Evolutionary conservation across 2,888 invertebrate genomes (phyloP), one percentile per base, ranked within the genome.

Genomic region (Philaethria dido): DNA sequence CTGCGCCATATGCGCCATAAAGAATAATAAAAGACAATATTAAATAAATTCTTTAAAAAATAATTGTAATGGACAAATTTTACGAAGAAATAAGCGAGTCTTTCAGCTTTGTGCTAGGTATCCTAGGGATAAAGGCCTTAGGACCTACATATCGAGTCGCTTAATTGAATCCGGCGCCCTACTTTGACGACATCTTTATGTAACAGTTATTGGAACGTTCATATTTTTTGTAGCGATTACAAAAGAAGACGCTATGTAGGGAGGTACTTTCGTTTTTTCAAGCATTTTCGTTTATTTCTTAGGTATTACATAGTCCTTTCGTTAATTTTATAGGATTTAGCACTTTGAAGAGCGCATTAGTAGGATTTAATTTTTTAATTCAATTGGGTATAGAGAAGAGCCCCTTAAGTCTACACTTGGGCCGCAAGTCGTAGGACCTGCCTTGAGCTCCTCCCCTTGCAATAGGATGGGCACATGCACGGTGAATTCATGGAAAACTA

Each of bases 81-180:
- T 36, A 29, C 33, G 20, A 29, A 25, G 62, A 61, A 62, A 62
- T 69, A 66, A 63, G 44, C 45, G n/a, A 69, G 52, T 60, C 20
- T 44, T 54, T 42, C 62, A 50, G 48, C 22, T 47, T 52, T 42
- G 54, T 54, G 66, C 60, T 65, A 68, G 62, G 60, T 59, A 68
- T 70, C 54, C 65, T 65, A 47, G 22, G 64, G 57, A 69, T 62
- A 39, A 60, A 65, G 22, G 62, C 54, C 36, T 47, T 61, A 60
- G 50, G 44, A 6, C 60, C 14, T 39, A 64, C 36, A 66, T 55
- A 66, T 66, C 4, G 16, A 54, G 50, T 16, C 48, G 20, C 68
- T 70, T 68, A 67, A 64, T 68, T 68, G 45, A 62, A 68, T 52
- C 45, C 68, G 62, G 47, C 45, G 61, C 45, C 64, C 55, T 44